Base-by-base conservation (phyloP, 1,140 invertebrate species). In the Camponotus floridanus region DNA sequence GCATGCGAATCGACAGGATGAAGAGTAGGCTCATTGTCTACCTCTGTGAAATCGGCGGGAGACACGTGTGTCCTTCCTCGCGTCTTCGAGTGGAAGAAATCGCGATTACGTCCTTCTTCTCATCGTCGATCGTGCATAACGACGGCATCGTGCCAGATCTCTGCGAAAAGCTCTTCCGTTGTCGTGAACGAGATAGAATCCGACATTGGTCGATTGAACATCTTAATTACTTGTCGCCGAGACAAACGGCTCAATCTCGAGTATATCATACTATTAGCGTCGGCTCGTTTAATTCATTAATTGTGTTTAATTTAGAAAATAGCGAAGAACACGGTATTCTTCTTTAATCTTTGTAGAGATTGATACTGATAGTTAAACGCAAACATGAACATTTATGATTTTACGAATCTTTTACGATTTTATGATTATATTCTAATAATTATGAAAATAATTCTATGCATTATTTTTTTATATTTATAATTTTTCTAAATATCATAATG, bases 11-110 rank as follows among this genome's bases (percentile, higher is more conserved):
- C 89, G 91, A 92, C 90, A 90, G 89, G 76, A 91, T 92, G 88
- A 92, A 88, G 86, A 91, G 89, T 92, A 89, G 90, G 86, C 83
- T 91, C 91, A 91, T 91, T 92, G 91, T 92, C 85, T 88, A 84
- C 48, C 48, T 36, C 21, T 45, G 67, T 87, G 83, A 67, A 65
- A 91, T 76, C 74, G 39, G 42, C 62, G 33, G 70, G 71, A 15
- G 48, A 84, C 57, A 65, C 57, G 51, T 62, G 70, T 55, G 48
- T 48, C 61, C 39, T 68, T 48, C 45, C 31, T 67, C 36, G 55
- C 84, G 76, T 89, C 87, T 79, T 88, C 74, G 71, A 48, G 7
- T 61, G 76, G 45, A 81, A 86, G 79, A 70, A 86, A 88, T 88
- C 83, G 70, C 83, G 88, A 89, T 88, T 88, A 89, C 76, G 70